Percentiles rank a stretch among this genome's conserved stretches.
Conservation (phyloP, 1,140 invertebrate genomes). For the Melipona quadrifasciata region DNA sequence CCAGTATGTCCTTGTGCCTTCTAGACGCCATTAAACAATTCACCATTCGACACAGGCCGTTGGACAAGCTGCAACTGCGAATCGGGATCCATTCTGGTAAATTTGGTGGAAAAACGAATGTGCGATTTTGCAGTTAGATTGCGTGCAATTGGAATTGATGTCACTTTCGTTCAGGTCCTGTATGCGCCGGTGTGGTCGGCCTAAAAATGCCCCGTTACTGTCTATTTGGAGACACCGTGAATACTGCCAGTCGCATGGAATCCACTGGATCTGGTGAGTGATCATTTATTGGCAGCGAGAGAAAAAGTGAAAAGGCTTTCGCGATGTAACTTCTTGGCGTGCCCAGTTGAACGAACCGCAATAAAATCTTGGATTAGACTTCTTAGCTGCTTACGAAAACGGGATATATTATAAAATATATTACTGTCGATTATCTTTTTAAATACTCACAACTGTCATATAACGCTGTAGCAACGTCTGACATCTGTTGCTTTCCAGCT, state of each 20-base stretch:
- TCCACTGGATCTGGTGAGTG: constrained; percentile 89
- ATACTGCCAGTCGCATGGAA: constrained; percentile 97
- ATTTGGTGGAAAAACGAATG: not conserved
- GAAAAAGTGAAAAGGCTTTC: not conserved
- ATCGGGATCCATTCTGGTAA: constrained; percentile 96
- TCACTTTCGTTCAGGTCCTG: constrained; percentile 82
- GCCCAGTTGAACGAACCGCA: too few relatives aligned
- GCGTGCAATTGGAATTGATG: not conserved
- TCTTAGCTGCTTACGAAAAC: too few relatives aligned
- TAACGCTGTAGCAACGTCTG: not conserved
- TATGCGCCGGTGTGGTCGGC: constrained; percentile 94
- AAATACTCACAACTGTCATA: not conserved
- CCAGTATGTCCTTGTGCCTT: constrained; percentile 94
- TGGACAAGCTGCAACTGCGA: constrained; percentile 91
- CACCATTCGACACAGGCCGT: constrained; percentile 92
- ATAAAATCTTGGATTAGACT: too few relatives aligned
- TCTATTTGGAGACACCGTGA: constrained; percentile 95
- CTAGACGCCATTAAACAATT: constrained; percentile 92
- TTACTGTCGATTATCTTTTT: too few relatives aligned
- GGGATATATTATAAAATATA: too few relatives aligned
- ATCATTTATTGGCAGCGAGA: not conserved
- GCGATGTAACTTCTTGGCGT: too few relatives aligned
- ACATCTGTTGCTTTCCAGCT: constrained; percentile 80
- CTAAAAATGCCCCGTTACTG: constrained; percentile 95
- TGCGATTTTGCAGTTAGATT: not conserved